Conservation (phyloP, 1,140 invertebrate genomes). For the Papilio helenus region DNA sequence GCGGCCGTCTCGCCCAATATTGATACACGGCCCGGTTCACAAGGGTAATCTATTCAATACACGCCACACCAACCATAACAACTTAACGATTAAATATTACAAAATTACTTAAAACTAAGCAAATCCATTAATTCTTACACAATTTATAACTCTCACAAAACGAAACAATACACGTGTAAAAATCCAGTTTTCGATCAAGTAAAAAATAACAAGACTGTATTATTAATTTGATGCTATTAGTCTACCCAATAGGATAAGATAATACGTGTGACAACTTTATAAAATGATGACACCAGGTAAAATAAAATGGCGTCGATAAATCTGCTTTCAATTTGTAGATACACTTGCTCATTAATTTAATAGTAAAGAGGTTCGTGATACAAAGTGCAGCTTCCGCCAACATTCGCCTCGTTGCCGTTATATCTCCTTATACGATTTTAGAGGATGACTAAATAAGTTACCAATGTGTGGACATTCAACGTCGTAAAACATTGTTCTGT, state of each 20-base stretch:
- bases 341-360: slow-evolving; percentile 36
- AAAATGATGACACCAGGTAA: slow-evolving; percentile 38
- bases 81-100: slow-evolving; percentile 35
- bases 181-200: slow-evolving; percentile 33
- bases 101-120: slow-evolving; percentile 19
- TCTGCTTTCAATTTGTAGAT: slow-evolving; percentile 40
- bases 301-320: slow-evolving; percentile 37
- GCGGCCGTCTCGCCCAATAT: slow-evolving; percentile 38
- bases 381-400: slow-evolving; percentile 39
- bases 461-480: background rate
- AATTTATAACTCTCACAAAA: slow-evolving; percentile 44
- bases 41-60: slow-evolving; percentile 35
- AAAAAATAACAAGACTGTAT: slow-evolving; percentile 33
- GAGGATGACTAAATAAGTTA: slow-evolving; percentile 25
- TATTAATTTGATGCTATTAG: slow-evolving; percentile 39
- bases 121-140: slow-evolving; percentile 41
- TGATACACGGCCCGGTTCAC: slow-evolving; percentile 23
- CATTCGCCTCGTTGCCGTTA: slow-evolving; percentile 30
- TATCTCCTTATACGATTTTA: slow-evolving; percentile 32
- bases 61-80: slow-evolving; percentile 35
- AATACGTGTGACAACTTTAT: slow-evolving; percentile 39
- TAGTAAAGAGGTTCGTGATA: slow-evolving; percentile 36
- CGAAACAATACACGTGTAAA: slow-evolving; percentile 42
- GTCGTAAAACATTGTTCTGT: slow-evolving; percentile 30
- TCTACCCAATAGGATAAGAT: slow-evolving; percentile 38